phyloP scores from a whole-genome alignment of 2,888 invertebrate genomes.

The Idaea aversata region DNA sequence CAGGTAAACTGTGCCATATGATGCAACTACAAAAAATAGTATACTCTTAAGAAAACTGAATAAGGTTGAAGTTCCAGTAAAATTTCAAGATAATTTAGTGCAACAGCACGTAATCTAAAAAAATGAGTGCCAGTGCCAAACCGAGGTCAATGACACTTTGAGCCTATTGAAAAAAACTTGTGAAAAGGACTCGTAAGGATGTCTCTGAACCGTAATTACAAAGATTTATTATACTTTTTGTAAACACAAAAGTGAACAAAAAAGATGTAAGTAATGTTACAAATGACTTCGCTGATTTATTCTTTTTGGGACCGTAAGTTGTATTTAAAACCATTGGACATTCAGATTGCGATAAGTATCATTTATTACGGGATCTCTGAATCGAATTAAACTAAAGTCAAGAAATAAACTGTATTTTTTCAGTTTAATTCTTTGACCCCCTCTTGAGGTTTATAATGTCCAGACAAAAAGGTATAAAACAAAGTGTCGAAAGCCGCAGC shows the following conservation, averaged over 20 bases:
- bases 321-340: not conserved
- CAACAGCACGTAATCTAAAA: constrained; percentile 26
- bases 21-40: constrained; percentile 35
- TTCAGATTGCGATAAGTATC: constrained; percentile 12
- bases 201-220: constrained; percentile 33
- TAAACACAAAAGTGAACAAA: constrained; percentile 1
- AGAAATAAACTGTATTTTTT: not conserved
- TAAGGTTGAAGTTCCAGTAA: constrained; percentile 17
- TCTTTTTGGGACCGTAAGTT: not conserved
- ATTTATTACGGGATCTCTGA: constrained; percentile 1
- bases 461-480: not conserved
- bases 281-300: constrained; percentile 3
- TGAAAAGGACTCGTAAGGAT: constrained; percentile 42
- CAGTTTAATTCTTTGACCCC: not conserved
- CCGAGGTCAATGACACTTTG: constrained; percentile 29
- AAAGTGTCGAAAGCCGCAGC: constrained; percentile 29
- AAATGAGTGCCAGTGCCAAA: constrained; percentile 29
- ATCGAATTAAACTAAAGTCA: not conserved
- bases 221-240: constrained; percentile 19
- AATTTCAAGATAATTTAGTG: constrained; percentile 17
- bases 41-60: constrained; percentile 15
- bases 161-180: constrained; percentile 37
- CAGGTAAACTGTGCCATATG: constrained; percentile 44
- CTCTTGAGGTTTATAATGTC: not conserved
- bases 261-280: not conserved